Evolutionary conservation across 1,140 invertebrate genomes (phyloP), one percentile per base, ranked within the genome.

Genomic region (Sesamia nonagrioides): DNA sequence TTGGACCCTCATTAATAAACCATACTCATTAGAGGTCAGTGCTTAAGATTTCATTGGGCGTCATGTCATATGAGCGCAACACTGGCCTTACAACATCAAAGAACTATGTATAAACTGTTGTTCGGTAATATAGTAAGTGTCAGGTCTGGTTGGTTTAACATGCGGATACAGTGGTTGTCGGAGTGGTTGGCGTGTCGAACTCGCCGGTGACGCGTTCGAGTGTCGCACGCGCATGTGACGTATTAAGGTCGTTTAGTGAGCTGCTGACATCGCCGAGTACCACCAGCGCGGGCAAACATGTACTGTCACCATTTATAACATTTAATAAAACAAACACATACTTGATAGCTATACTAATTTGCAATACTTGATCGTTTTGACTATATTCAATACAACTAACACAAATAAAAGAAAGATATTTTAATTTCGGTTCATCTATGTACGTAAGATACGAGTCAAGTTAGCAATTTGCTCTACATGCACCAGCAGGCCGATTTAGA

Each of bases 251-350:
- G 9, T 58, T 15, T 27, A 27, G 54, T 58, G 21, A 21, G 18
- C 13, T 42, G 37, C 61, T 66, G 61, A 18, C 61, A 66, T 66
- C 61, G 61, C 37, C 61, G 37, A 66, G 35, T 42, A n/a, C n/a
- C 9, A n/a, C n/a, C 9, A 42, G 54, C 21, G 54, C 9, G 18
- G 21, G 4, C 9, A 13, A 58, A 9, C 4, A 13, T 56, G n/a
- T 21, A 54, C 50, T 54, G 0, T 18, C 6, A n/a, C 48, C n/a
- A 17, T 17, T 17, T 6, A 27, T 45, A 45, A 45, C 8, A 45
- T 13, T 9, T 6, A 45, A 11, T 11, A 8, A 11, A 45, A 9
- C 45, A 50, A 50, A 13, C 11, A 50, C 0, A 50, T 13, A 50
- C 15, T 50, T 50, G 11, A 5, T 50, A 15, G 15, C 45, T n/a